Conservation (phyloP, 2,888 invertebrate species). For the Tenthredo livida region DNA sequence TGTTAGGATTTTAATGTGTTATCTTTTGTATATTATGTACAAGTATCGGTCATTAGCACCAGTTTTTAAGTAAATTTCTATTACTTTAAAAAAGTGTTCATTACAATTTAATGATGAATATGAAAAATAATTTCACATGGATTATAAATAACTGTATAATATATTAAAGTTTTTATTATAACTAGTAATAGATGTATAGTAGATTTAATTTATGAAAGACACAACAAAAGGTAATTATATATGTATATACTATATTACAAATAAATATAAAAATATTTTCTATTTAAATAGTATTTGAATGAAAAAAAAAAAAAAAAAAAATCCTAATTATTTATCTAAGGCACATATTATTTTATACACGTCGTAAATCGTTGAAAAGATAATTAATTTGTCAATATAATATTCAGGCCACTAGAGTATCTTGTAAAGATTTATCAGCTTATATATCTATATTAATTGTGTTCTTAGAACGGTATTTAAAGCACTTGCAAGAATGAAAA, state of each 20-base stretch:
- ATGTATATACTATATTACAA: background rate
- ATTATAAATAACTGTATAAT: constrained; percentile 6
- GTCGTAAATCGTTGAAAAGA: background rate
- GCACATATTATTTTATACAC: constrained; percentile 16
- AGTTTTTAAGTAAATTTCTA: background rate
- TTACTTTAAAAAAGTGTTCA: background rate
- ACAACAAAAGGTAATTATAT: constrained; percentile 6
- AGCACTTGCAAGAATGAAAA: background rate
- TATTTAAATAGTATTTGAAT: constrained; percentile 25
- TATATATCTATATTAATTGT: background rate
- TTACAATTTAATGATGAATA: background rate
- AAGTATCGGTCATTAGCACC: background rate
- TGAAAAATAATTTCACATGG: background rate
- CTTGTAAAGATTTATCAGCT: background rate
- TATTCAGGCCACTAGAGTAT: constrained; percentile 1
- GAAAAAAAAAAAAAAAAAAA: background rate
- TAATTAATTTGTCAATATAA: constrained; percentile 17
- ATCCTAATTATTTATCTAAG: constrained; percentile 2
- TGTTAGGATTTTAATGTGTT: background rate
- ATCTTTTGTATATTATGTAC: background rate
- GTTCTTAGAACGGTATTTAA: background rate
- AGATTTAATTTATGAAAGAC: background rate
- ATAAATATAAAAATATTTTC: constrained; percentile 37
- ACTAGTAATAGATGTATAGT: background rate
- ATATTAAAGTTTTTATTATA: constrained; percentile 13